Evolutionary conservation across 2,113 vertebrate species (phyloP), one percentile per base, ranked within the genome.

Genomic region (Rutilus rutilus): DNA sequence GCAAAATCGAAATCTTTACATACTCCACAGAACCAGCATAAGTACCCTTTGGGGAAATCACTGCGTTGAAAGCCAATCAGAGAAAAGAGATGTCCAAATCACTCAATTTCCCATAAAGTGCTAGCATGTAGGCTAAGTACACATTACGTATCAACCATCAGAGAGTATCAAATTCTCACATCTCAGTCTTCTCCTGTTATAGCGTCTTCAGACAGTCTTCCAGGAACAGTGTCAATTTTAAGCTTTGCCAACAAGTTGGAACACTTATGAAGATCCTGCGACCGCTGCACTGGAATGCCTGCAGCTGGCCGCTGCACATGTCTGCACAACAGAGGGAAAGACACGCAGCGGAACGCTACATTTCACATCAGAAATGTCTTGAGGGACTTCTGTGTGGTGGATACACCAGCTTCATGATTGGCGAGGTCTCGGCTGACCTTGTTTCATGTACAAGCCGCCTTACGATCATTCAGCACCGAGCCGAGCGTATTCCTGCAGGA

Each of bases 131-230:
- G n/a, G n/a, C n/a, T n/a, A 21, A 36, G 45, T 50, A 54, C 57
- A 75, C 19, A 57, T 60, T 76, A 39, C 30, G 45, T 65, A 64
- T 82, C 75, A 39, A 27, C 59, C 27, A 30, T 60, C 12, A 84
- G 23, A 36, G 19, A n/a, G 30, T 39, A 89, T 85, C 88, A 85
- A 27, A 87, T 82, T 89, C 84, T 82, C 50, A 85, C 59, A 45
- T 85, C 82, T 82, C 88, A 74, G 85, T 78, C 12, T 73, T 30
- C 67, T 54, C 50, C 33, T n/a, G 64, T 52, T 83, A 76, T 9
- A n/a, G 81, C 60, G 65, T 67, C 36, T 79, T 79, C 62, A 73
- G 45, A 86, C 78, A 50, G 54, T 67, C 33, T 89, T 80, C 82
- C 23, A 73, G 75, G 80, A 85, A 82, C 69, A 73, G 52, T 78